A percentile compares a stretch with the other conserved stretches of the same genome.
phyloP scores from a whole-genome alignment of 2,888 invertebrate genomes.

The Catocala sponsa region DNA sequence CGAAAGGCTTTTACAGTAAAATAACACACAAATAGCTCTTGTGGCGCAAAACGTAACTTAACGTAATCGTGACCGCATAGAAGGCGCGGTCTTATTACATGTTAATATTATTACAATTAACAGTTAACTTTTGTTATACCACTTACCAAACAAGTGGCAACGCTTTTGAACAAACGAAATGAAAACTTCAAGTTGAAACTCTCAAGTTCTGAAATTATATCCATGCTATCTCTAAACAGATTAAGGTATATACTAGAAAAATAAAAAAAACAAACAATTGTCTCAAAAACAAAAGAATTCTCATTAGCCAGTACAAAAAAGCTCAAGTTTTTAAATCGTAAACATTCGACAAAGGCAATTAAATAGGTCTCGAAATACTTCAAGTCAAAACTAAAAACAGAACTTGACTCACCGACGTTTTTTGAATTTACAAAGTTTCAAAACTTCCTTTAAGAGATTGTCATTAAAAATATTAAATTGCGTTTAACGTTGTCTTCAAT shows the following conservation, averaged over 20 bases:
- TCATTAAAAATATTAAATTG: constrained; percentile 49
- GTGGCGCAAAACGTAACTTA: too few species aligned
- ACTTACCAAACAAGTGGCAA: too few species aligned
- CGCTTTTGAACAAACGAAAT: too few species aligned
- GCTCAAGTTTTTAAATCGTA: constrained; percentile 50
- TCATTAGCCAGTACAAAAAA: constrained; percentile 37
- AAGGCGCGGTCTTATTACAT: too few species aligned
- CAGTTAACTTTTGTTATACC: constrained; percentile 2
- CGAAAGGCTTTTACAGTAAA: too few species aligned
- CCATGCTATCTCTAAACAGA: not conserved
- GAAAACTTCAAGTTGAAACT: too few species aligned
- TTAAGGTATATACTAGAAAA: not conserved
- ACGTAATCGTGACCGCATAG: too few species aligned
- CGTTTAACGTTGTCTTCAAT: constrained; percentile 12
- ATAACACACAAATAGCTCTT: too few species aligned
- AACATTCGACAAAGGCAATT: constrained; percentile 48
- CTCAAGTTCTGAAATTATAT: too few species aligned
- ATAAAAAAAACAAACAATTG: constrained; percentile 9
- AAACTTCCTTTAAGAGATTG: constrained; percentile 27
- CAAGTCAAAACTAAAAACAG: constrained; percentile 37
- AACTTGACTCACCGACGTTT: constrained; percentile 26
- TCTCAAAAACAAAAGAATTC: constrained; percentile 49
- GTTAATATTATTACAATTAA: too few species aligned
- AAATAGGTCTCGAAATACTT: constrained; percentile 41
- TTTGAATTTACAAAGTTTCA: constrained; percentile 35